Evolutionary conservation across 2,797 vertebrate species (phyloP), one percentile per base, ranked within the genome.

Genomic region (Syndactyla subalaris): DNA sequence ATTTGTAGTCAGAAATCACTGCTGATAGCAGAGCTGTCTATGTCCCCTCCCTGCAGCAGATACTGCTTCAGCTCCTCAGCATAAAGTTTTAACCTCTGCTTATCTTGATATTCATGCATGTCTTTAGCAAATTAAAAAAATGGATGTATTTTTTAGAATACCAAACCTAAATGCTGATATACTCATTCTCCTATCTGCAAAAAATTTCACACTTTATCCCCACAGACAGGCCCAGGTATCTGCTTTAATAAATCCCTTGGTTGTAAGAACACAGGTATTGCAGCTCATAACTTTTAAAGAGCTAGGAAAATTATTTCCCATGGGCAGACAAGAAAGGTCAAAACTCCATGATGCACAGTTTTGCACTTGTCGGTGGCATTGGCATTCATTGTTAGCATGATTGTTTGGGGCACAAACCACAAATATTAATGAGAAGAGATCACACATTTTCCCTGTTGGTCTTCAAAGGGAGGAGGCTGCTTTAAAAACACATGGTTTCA

Each of bases 401-500:
- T 79, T 77, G 45, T 54, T 88, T 41, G 49, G 45, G 29, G 41
- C 34, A 85, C 13, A 91, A 76, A 88, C 7, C 18, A 26, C 51
- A 68, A 73, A 58, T 2, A 20, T 71, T 62, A 70, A 72, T n/a
- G 19, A 62, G 70, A 91, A 71, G 29, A 52, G 55, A 89, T 43
- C 65, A 82, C 30, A 32, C 61, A 49, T 74, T 79, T 26, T 41
- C 63, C 77, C 49, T 68, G 43, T 65, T 83, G 62, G 67, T 63
- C 92, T 91, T 93, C 72, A 85, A 79, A 95, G 79, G 58, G 67
- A 94, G 85, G 9, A 48, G n/a, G 11, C 51, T 94, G 61, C 65
- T 92, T 96, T 88, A 34, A 39, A 88, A 96, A 92, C 43, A 45
- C 4, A 36, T n/a, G 55, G 58, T 79, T 93, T 71, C 66, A 79